These are phyloP conservation scores for Gymnocheta viridis DNA, from an alignment of 2,888 invertebrate genomes.

Conservation along the genomic window DNA sequence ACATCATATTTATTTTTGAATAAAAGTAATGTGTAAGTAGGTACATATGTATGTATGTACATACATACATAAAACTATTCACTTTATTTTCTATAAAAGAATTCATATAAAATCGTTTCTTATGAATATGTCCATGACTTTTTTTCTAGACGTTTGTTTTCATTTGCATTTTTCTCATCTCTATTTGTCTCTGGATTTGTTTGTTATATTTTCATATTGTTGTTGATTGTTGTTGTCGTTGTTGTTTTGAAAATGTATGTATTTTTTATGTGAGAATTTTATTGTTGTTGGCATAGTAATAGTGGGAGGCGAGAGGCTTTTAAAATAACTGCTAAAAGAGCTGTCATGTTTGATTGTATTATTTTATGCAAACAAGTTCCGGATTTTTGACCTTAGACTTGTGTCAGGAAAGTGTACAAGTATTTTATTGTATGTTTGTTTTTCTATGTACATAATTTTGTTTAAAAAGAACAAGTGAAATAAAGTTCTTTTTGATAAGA, in stretches of 20 bases:
- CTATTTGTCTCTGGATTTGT: constrained; percentile 11
- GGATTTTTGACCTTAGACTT: constrained; percentile 62
- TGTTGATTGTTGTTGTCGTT: constrained; percentile 20
- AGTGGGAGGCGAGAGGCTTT: not conserved
- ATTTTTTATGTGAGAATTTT: constrained; percentile 57
- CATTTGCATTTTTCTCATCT: constrained; percentile 12
- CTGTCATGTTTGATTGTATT: constrained; percentile 34
- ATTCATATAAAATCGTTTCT: constrained; percentile 38
- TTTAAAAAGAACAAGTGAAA: constrained; percentile 47
- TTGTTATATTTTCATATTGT: not conserved
- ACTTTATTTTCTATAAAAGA: constrained; percentile 46
- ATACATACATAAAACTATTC: constrained; percentile 22
- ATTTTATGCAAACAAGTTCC: constrained; percentile 67
- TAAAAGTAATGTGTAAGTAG: not conserved
- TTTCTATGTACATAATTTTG: constrained; percentile 8
- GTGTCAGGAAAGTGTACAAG: constrained; percentile 25
- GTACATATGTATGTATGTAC: too few species aligned
- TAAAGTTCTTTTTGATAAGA: constrained; percentile 59
- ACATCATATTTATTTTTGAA: not conserved
- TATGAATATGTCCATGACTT: constrained; percentile 70
- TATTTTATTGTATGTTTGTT: constrained; percentile 2
- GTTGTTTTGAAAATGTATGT: not conserved
- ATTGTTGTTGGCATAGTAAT: not conserved
- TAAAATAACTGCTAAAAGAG: constrained; percentile 38
- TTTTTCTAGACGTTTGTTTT: constrained; percentile 42